Evolutionary conservation across 2,888 invertebrate species (phyloP).

Genomic region (Drosophila fulvimacula): DNA sequence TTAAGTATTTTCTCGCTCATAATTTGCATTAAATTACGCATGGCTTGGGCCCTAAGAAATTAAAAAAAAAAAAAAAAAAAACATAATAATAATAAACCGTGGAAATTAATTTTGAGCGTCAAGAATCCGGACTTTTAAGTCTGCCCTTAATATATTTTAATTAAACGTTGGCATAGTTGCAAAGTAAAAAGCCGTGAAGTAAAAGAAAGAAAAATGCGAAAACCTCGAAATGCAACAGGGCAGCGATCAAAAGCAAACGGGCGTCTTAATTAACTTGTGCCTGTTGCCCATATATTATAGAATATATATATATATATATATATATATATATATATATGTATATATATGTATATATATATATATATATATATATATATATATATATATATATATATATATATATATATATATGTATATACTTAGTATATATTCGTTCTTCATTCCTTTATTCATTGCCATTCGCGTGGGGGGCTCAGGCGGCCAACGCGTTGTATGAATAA

Average conservation of each 20-base stretch:
- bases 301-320: background rate
- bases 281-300: slow-evolving; percentile 7
- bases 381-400: background rate
- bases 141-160: slow-evolving; percentile 53
- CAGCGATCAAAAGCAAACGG: slow-evolving; percentile 45
- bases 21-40: slow-evolving; percentile 12
- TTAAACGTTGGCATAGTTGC: slow-evolving; percentile 73
- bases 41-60: slow-evolving; percentile 3
- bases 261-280: slow-evolving; percentile 65
- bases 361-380: background rate
- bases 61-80: too few relatives aligned
- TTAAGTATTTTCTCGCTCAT: background rate
- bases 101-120: slow-evolving; percentile 30
- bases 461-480: slow-evolving; percentile 5
- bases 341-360: background rate
- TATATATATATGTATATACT: background rate
- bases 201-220: slow-evolving; percentile 39
- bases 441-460: slow-evolving; percentile 18
- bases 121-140: slow-evolving; percentile 20
- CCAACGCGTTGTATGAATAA: slow-evolving; percentile 49
- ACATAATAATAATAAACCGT: too few relatives aligned
- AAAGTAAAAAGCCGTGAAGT: slow-evolving; percentile 41
- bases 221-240: slow-evolving; percentile 47
- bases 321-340: background rate
- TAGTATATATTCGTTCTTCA: slow-evolving; percentile 3